Evolutionary conservation across 1,140 invertebrate species (phyloP).

Genomic region (Aphaenogaster ashmeadi): DNA sequence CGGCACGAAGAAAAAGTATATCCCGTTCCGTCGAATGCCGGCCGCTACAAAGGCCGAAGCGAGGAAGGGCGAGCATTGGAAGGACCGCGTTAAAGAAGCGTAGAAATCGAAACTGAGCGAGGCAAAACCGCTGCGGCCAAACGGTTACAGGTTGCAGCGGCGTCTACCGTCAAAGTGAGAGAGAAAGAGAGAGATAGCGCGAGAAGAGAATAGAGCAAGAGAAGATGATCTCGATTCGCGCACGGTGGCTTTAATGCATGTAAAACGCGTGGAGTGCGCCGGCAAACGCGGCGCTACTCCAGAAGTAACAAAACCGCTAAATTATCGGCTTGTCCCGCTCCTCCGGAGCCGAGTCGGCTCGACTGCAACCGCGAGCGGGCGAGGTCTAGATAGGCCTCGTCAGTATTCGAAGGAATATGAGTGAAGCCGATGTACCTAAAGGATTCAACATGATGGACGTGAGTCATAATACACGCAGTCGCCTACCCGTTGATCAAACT

Average conservation of each 20-base stretch:
- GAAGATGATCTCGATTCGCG: conserved; percentile 21
- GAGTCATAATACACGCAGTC: conserved; percentile 58
- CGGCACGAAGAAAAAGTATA: conserved; percentile 79
- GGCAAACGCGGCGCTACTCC: conserved; percentile 70
- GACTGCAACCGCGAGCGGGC: conserved; percentile 27
- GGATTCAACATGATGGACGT: conserved; percentile 58
- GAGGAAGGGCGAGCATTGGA: conserved; percentile 70
- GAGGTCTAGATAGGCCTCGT: conserved; percentile 56
- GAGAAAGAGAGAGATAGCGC: not conserved
- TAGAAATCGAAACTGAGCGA: conserved; percentile 78
- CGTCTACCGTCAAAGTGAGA: conserved; percentile 31
- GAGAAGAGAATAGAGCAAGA: conserved; percentile 10
- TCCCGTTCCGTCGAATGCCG: conserved; percentile 77
- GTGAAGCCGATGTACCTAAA: conserved; percentile 50
- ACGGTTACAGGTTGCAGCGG: conserved; percentile 36
- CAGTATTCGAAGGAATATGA: conserved; percentile 58
- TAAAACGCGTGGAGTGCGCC: conserved; percentile 77
- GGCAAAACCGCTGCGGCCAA: conserved; percentile 64
- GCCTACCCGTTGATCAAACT: conserved; percentile 60
- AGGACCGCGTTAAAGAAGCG: conserved; percentile 70
- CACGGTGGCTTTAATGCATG: conserved; percentile 80
- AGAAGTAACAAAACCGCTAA: conserved; percentile 83
- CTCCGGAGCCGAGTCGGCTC: conserved; percentile 32
- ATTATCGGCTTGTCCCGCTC: conserved; percentile 83
- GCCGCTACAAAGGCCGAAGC: conserved; percentile 60